Percentiles rank a stretch among this genome's conserved stretches.
Evolutionary conservation across 2,888 invertebrate genomes (phyloP).

Genomic region (Lamellibrachia satsuma): DNA sequence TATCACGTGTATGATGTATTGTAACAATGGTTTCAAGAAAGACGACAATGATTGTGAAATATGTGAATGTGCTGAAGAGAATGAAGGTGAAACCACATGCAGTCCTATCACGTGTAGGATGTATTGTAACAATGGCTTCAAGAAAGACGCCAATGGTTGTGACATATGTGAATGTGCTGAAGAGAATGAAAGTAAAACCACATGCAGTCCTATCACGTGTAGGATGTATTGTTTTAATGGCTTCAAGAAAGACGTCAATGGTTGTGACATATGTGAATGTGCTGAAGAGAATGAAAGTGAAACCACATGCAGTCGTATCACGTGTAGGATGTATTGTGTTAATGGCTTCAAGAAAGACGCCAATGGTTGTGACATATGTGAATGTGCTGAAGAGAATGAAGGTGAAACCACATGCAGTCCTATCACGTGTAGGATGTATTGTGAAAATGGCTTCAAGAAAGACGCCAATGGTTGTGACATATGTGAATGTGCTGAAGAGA

Average conservation of each 20-base stretch:
- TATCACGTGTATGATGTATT: neutral
- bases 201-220: constrained; percentile 25
- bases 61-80: constrained; percentile 25
- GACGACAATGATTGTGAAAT: constrained; percentile 31
- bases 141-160: constrained; percentile 32
- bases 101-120: neutral
- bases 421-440: neutral
- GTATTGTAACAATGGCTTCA: constrained; percentile 27
- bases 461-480: neutral
- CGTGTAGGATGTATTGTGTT: constrained; percentile 27
- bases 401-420: neutral
- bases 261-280: constrained; percentile 34
- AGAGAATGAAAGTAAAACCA: neutral
- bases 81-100: neutral
- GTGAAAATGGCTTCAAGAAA: constrained; percentile 6
- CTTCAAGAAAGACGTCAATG: constrained; percentile 25
- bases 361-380: constrained; percentile 34
- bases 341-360: constrained; percentile 31
- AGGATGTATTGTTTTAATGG: constrained; percentile 27
- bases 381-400: constrained; percentile 20
- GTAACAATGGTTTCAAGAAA: constrained; percentile 29
- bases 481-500: neutral
- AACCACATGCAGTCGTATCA: constrained; percentile 23
- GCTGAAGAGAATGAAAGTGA: constrained; percentile 20
- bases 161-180: constrained; percentile 30